Evolutionary conservation across 2,113 vertebrate genomes (phyloP).

Genomic region (Cryptoleucopteryx plumbea): DNA sequence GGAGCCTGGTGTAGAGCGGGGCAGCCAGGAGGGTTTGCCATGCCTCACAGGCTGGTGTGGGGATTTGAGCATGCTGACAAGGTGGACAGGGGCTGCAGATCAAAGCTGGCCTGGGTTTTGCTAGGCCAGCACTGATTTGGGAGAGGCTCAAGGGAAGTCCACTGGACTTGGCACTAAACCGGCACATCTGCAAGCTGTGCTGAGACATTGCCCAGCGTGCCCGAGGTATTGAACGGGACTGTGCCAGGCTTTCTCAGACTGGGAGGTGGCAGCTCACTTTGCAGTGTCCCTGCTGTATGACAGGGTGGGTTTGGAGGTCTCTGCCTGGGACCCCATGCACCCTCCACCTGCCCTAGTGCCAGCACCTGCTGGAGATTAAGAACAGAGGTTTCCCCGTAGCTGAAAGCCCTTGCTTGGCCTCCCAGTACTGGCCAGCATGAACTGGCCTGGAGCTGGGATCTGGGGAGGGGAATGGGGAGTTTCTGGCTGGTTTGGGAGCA

Average conservation of each 20-base stretch:
- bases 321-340: background rate
- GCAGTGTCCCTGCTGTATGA: background rate
- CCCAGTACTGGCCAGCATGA: background rate
- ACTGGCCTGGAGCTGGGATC: background rate
- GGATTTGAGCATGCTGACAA: background rate
- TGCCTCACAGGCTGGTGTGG: rapidly evolving
- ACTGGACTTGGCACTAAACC: background rate
- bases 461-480: background rate
- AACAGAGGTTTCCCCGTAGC: background rate
- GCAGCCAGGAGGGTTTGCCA: background rate
- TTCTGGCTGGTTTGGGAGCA: background rate
- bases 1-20: background rate
- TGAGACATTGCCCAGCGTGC: background rate
- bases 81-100: background rate
- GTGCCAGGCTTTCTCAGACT: background rate
- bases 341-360: background rate
- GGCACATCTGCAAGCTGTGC: background rate
- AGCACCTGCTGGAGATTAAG: background rate
- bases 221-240: background rate
- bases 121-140: background rate
- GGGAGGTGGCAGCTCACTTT: background rate
- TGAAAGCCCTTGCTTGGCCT: background rate
- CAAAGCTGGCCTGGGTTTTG: background rate
- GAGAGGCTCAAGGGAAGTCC: background rate
- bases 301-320: background rate